These are phyloP conservation scores for Phortica okadai DNA, from an alignment of 2,888 invertebrate species.

Conservation along the genomic window DNA sequence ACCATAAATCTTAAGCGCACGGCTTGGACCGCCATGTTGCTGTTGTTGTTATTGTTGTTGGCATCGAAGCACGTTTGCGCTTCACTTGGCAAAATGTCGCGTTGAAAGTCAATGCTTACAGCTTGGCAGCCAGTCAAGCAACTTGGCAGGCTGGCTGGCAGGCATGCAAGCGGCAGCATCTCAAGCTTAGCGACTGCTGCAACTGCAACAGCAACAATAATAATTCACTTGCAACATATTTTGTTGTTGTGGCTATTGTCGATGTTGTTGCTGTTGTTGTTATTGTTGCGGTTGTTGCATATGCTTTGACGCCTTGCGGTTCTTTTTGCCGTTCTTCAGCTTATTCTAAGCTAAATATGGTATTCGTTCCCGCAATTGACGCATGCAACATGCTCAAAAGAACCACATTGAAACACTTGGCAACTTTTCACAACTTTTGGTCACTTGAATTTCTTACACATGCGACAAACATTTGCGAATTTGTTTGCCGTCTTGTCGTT, in stretches of 20 bases:
- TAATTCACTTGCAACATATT: slow-evolving; percentile 34
- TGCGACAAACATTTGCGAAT: slow-evolving; percentile 3
- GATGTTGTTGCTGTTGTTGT: neutral
- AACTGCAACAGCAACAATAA: slow-evolving; percentile 33
- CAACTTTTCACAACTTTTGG: neutral
- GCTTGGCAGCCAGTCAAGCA: slow-evolving; percentile 48
- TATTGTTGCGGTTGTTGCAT: slow-evolving; percentile 26
- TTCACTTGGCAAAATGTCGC: slow-evolving; percentile 41
- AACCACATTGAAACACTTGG: slow-evolving; percentile 6
- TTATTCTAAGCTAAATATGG: slow-evolving; percentile 33
- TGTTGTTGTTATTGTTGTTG: slow-evolving; percentile 32
- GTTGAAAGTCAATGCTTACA: slow-evolving; percentile 27
- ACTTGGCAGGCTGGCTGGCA: slow-evolving; percentile 24
- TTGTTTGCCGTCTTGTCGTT: neutral
- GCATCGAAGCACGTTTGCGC: slow-evolving; percentile 29
- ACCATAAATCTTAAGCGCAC: slow-evolving; percentile 49
- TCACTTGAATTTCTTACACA: slow-evolving; percentile 14
- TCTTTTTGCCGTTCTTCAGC: slow-evolving; percentile 15
- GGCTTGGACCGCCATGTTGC: slow-evolving; percentile 33
- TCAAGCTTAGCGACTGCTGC: slow-evolving; percentile 4
- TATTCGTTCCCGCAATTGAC: slow-evolving; percentile 31
- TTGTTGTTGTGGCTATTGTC: neutral
- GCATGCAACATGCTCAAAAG: slow-evolving; percentile 1
- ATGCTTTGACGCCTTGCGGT: slow-evolving; percentile 36
- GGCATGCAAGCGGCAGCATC: slow-evolving; percentile 11